Evolutionary conservation across 2,797 vertebrate genomes (phyloP).

Genomic region (Erethizon dorsatum): DNA sequence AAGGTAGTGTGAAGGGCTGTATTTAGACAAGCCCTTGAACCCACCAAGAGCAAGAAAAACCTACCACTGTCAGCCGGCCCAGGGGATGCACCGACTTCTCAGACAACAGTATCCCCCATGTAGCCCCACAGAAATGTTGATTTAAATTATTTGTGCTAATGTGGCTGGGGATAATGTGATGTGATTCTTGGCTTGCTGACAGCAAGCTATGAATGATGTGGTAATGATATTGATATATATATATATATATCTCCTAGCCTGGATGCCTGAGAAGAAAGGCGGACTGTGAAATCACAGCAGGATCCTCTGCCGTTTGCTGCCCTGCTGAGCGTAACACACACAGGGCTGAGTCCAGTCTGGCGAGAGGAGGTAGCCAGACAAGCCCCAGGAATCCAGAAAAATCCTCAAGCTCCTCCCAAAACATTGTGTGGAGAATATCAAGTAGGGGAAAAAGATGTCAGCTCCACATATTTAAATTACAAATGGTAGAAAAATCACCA

Average conservation of each 20-base stretch:
- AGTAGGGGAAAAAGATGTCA: slow-evolving; percentile 28
- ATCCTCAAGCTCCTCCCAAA: slow-evolving; percentile 37
- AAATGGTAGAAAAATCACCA: slow-evolving; percentile 41
- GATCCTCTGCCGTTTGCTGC: slow-evolving; percentile 58
- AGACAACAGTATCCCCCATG: slow-evolving; percentile 82
- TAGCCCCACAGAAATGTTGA: slow-evolving; percentile 85
- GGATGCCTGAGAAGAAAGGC: slow-evolving; percentile 86
- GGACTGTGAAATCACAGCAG: slow-evolving; percentile 83
- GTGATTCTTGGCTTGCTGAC: slow-evolving; percentile 88
- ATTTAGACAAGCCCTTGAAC: slow-evolving; percentile 84
- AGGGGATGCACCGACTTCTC: slow-evolving; percentile 84
- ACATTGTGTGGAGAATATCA: slow-evolving; percentile 45
- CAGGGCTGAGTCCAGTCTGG: slow-evolving; percentile 52
- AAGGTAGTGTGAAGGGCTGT: slow-evolving; percentile 82
- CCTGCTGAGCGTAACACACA: slow-evolving; percentile 64
- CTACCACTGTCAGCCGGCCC: slow-evolving; percentile 64
- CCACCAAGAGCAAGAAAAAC: slow-evolving; percentile 82
- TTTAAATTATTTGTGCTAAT: slow-evolving; percentile 86
- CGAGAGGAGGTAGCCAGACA: slow-evolving; percentile 62
- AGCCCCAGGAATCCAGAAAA: slow-evolving; percentile 70
- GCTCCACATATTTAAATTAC: slow-evolving; percentile 65
- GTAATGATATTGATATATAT: slow-evolving; percentile 87
- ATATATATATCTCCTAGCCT: slow-evolving; percentile 84
- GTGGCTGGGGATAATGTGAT: slow-evolving; percentile 87
- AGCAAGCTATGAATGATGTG: slow-evolving; percentile 85